phyloP scores from a whole-genome alignment of 2,888 invertebrate species.

The Chloromyia formosa region DNA sequence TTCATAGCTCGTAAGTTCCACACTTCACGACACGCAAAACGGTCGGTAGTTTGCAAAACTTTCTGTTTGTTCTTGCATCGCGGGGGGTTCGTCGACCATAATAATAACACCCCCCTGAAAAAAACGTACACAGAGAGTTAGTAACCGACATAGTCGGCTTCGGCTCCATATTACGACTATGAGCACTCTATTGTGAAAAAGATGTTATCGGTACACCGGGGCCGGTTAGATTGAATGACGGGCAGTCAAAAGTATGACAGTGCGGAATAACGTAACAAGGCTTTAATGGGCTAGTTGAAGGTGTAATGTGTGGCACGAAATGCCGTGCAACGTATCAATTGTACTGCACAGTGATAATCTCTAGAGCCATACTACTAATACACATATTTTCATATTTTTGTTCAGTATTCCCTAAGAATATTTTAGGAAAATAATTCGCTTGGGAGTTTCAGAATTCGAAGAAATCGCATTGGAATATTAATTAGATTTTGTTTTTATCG shows the following conservation, averaged over 20 bases:
- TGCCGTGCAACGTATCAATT: conserved; percentile 29
- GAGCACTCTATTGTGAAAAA: conserved; percentile 17
- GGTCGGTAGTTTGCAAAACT: conserved; percentile 20
- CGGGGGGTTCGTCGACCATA: conserved; percentile 6
- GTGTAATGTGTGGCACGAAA: conserved; percentile 38
- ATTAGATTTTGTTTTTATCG: too few species aligned
- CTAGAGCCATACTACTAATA: too few species aligned
- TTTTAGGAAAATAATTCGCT: too few species aligned
- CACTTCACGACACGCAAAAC: not conserved
- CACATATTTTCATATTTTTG: too few species aligned
- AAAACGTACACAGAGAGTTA: not conserved
- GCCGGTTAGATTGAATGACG: conserved; percentile 40
- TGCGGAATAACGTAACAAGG: conserved; percentile 38
- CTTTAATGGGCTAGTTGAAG: conserved; percentile 34
- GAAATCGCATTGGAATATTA: too few species aligned
- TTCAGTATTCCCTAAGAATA: too few species aligned
- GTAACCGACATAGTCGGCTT: not conserved
- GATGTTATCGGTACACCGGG: conserved; percentile 25
- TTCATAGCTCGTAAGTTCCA: too few species aligned
- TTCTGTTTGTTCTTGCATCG: conserved; percentile 25
- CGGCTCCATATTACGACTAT: not conserved
- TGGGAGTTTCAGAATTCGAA: too few species aligned
- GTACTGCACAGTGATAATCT: conserved; percentile 12
- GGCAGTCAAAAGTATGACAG: conserved; percentile 39
- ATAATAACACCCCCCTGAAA: not conserved